A percentile compares a stretch with the other conserved stretches of the same genome.
These are phyloP conservation scores for Florisuga fusca DNA, from an alignment of 2,797 vertebrate genomes.

Conservation along the genomic window DNA sequence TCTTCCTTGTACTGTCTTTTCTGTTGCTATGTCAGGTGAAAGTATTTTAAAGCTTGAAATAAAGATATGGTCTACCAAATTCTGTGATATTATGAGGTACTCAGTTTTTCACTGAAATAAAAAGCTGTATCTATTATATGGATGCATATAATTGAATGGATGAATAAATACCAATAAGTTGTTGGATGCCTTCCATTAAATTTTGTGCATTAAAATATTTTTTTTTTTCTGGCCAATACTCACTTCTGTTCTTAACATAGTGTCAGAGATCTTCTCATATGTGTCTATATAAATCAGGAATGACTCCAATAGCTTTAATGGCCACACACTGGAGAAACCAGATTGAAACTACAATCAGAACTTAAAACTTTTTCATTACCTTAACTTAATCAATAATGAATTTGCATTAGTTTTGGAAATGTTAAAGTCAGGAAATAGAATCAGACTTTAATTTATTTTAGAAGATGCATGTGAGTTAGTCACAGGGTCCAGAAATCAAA, in stretches of 20 bases:
- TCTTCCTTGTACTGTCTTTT: neutral
- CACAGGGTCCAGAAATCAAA: slow-evolving; percentile 31
- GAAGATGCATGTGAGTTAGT: neutral
- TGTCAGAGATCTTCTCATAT: neutral
- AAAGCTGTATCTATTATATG: neutral
- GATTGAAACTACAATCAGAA: neutral
- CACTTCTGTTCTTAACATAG: neutral
- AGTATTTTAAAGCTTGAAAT: neutral
- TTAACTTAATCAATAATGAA: slow-evolving; percentile 8
- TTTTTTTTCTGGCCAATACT: neutral
- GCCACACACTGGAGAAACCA: neutral
- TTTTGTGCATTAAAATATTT: neutral
- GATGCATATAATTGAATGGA: neutral
- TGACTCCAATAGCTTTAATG: neutral
- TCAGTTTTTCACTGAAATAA: neutral
- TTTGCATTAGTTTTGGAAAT: neutral
- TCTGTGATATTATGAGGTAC: neutral
- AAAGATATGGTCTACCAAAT: neutral
- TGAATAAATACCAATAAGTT: neutral
- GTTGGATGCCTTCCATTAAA: neutral
- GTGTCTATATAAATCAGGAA: neutral
- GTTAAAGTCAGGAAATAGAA: neutral
- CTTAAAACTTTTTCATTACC: neutral
- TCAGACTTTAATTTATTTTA: slow-evolving; percentile 1
- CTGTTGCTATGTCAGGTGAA: neutral